Conservation (phyloP, 2,113 vertebrate species). For the Perca schrenkii region DNA sequence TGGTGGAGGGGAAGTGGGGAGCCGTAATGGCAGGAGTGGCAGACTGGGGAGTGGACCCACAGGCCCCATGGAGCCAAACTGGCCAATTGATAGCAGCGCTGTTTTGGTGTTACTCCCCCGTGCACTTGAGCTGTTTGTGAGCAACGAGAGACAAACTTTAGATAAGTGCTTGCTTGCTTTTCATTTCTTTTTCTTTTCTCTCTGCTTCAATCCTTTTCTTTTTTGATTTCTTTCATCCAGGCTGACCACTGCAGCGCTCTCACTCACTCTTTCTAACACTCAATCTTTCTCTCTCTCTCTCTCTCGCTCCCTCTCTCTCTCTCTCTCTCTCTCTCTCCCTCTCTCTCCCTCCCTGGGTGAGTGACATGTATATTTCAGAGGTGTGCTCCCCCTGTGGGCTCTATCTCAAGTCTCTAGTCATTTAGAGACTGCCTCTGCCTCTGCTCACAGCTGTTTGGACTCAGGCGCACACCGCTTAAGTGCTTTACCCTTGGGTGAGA, state of each 20-base stretch:
- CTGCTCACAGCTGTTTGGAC: constrained; percentile 86
- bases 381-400: constrained; percentile 68
- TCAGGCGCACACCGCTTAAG: constrained; percentile 84
- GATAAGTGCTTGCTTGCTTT: constrained; percentile 25
- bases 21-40: constrained; percentile 59
- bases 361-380: constrained; percentile 85
- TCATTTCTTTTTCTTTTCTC: not conserved
- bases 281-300: constrained; percentile 16
- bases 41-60: constrained; percentile 48
- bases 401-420: constrained; percentile 74
- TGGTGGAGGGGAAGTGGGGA: constrained; percentile 48
- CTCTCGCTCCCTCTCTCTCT: constrained; percentile 18
- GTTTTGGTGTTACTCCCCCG: constrained; percentile 12
- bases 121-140: constrained; percentile 24
- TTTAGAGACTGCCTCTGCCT: constrained; percentile 74
- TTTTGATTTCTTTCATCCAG: constrained; percentile 9
- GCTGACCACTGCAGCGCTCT: constrained; percentile 33
- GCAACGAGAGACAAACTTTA: constrained; percentile 36
- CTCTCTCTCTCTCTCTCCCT: not conserved
- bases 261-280: constrained; percentile 22
- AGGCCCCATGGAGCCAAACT: constrained; percentile 57
- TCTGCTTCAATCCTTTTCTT: not conserved
- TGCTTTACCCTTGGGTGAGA: constrained; percentile 84
- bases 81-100: constrained; percentile 44
- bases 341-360: constrained; percentile 41